phyloP scores from a whole-genome alignment of 2,113 vertebrate genomes.

The Pterophyllum scalare region DNA sequence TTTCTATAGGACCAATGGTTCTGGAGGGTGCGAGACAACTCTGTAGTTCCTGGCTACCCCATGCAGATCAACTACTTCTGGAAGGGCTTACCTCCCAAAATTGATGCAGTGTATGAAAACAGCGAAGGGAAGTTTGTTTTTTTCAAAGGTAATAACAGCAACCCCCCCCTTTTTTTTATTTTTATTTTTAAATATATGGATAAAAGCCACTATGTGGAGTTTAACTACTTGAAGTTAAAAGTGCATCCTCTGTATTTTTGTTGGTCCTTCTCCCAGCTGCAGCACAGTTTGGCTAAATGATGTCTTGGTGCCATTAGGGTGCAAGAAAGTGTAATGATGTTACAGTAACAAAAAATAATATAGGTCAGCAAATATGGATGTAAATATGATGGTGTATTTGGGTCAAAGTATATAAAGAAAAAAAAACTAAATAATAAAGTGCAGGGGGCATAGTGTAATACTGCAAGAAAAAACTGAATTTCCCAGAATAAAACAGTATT shows the following conservation, averaged over 20 bases:
- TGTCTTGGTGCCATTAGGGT: not conserved
- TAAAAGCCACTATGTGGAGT: not conserved
- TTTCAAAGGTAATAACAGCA: slow-evolving; percentile 90
- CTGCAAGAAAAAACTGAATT: not conserved
- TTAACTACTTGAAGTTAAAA: not conserved
- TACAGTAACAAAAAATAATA: not conserved
- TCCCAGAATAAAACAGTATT: not conserved
- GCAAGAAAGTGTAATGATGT: not conserved
- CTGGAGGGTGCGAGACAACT: slow-evolving; percentile 97
- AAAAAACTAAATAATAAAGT: not conserved
- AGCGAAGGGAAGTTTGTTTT: slow-evolving; percentile 99
- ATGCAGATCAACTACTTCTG: slow-evolving; percentile 99
- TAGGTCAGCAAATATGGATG: not conserved
- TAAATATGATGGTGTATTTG: not conserved
- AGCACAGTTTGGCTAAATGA: not conserved
- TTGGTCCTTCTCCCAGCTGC: not conserved
- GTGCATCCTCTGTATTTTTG: not conserved
- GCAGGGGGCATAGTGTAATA: not conserved
- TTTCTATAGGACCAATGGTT: slow-evolving; percentile 95
- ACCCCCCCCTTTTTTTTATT: too few relatives aligned
- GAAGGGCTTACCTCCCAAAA: slow-evolving; percentile 94
- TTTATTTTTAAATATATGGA: too few relatives aligned
- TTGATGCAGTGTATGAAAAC: slow-evolving; percentile 98
- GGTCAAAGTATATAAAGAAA: not conserved
- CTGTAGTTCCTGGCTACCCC: slow-evolving; percentile 96